A percentile compares a stretch with the other conserved stretches of the same genome.
phyloP scores from a whole-genome alignment of 2,888 invertebrate species.

The Dyspetes luteomarginatus region DNA sequence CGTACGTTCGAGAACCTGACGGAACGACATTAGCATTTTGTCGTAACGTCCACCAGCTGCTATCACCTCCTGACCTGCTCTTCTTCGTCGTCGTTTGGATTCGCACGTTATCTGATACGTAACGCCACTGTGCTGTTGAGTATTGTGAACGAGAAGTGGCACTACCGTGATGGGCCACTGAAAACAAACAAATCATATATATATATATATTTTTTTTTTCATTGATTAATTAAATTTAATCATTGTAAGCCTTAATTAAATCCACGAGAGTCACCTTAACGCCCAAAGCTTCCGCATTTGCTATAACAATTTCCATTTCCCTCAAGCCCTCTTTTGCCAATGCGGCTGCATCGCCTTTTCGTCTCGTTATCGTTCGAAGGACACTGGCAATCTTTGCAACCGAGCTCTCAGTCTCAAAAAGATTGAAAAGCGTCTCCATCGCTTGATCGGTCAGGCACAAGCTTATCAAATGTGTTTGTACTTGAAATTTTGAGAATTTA shows the following conservation, averaged over 20 bases:
- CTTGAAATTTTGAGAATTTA: slow-evolving; percentile 88
- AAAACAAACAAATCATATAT: slow-evolving; percentile 69
- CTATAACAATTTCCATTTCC: slow-evolving; percentile 90
- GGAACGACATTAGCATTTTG: slow-evolving; percentile 89
- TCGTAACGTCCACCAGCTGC: slow-evolving; percentile 97
- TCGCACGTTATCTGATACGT: slow-evolving; percentile 88
- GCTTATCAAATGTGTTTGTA: slow-evolving; percentile 88
- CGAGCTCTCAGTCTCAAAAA: slow-evolving; percentile 88
- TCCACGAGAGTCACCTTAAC: slow-evolving; percentile 89
- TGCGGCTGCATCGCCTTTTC: slow-evolving; percentile 88
- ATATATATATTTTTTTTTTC: no score
- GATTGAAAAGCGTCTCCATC: slow-evolving; percentile 86
- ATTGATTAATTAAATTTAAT: no score
- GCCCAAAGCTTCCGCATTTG: slow-evolving; percentile 89
- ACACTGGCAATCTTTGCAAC: slow-evolving; percentile 86
- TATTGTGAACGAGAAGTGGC: slow-evolving; percentile 86
- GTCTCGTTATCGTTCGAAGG: slow-evolving; percentile 88
- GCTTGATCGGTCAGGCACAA: slow-evolving; percentile 89
- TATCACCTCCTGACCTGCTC: slow-evolving; percentile 87
- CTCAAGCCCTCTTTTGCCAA: slow-evolving; percentile 89
- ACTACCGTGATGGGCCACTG: slow-evolving; percentile 86
- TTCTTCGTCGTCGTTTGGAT: slow-evolving; percentile 85
- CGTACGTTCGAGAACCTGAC: slow-evolving; percentile 84
- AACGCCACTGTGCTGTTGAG: slow-evolving; percentile 88
- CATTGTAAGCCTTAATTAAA: no score